Evolutionary conservation across 2,888 invertebrate species (phyloP).

Genomic region (Metallyticus violacea): DNA sequence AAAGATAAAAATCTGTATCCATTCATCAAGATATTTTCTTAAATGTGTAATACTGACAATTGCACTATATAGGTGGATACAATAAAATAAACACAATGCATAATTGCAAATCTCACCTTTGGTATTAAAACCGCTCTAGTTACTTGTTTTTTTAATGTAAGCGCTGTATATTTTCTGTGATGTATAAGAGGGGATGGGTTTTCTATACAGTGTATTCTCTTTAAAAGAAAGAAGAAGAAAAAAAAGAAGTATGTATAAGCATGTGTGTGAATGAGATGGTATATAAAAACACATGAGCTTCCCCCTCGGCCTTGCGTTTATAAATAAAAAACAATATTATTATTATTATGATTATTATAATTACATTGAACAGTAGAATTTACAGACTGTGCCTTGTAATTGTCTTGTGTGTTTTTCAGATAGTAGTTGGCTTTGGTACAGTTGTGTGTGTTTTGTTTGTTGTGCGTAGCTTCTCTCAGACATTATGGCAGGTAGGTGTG

Average conservation of each 20-base stretch:
- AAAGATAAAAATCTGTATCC: not conserved
- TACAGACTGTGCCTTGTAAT: constrained; percentile 34
- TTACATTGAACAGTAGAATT: constrained; percentile 25
- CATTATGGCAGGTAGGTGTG: not conserved
- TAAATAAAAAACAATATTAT: constrained; percentile 12
- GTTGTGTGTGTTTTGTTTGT: not conserved
- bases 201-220: not conserved
- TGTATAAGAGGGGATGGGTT: constrained; percentile 21
- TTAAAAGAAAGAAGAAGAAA: not conserved
- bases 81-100: not conserved
- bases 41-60: not conserved
- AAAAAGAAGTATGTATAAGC: not conserved
- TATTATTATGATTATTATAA: not conserved
- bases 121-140: constrained; percentile 5
- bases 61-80: not conserved
- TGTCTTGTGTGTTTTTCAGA: constrained; percentile 20
- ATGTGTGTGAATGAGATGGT: not conserved
- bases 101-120: constrained; percentile 21
- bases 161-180: constrained; percentile 30
- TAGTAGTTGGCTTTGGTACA: not conserved
- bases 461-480: not conserved
- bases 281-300: constrained; percentile 22
- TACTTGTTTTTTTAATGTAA: constrained; percentile 4
- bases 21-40: not conserved
- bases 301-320: constrained; percentile 31